phyloP scores from a whole-genome alignment of 2,113 vertebrate genomes.

The Istiophorus platypterus region DNA sequence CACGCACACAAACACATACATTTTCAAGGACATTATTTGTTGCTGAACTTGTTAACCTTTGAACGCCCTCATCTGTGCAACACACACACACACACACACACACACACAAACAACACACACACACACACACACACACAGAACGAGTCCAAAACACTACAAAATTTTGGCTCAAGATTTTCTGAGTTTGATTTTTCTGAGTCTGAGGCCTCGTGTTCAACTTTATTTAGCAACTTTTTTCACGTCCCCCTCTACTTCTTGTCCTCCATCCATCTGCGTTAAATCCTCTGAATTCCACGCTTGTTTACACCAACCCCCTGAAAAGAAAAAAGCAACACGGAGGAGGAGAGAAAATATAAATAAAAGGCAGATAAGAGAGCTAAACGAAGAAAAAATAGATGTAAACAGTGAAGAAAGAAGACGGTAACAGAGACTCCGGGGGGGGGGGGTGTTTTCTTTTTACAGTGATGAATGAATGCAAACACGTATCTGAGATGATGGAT shows the following conservation, averaged over 20 bases:
- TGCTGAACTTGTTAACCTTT: neutral
- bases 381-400: neutral
- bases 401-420: conserved; percentile 1
- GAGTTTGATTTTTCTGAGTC: too few relatives aligned
- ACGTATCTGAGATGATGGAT: conserved; percentile 47
- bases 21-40: neutral
- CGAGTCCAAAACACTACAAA: neutral
- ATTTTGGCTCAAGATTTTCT: neutral
- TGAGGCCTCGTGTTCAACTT: too few relatives aligned
- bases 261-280: neutral
- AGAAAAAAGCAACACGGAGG: neutral
- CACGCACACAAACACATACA: too few relatives aligned
- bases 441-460: neutral
- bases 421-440: conserved; percentile 10
- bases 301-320: neutral
- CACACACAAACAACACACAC: neutral
- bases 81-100: neutral
- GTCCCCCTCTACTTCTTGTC: neutral
- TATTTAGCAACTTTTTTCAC: neutral
- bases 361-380: neutral
- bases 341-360: neutral
- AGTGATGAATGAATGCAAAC: conserved; percentile 32
- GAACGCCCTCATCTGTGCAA: neutral
- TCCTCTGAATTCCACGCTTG: neutral
- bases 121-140: neutral